Evolutionary conservation across 1,140 invertebrate genomes (phyloP), one percentile per base, ranked within the genome.

Genomic region (Temnothorax nylanderi): DNA sequence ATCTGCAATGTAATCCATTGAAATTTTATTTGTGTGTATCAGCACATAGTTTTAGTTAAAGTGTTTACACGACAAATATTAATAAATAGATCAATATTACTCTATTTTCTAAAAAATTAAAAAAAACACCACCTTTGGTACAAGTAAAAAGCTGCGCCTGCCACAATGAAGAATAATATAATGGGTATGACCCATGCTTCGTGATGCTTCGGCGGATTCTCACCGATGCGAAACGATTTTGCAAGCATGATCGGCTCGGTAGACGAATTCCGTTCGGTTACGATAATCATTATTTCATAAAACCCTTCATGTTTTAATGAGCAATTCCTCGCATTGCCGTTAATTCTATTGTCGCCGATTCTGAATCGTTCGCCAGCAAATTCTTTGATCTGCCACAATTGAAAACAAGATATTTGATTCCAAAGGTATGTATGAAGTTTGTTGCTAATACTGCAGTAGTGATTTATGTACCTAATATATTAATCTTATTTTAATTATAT

Each of bases 271-370:
- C n/a, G 37, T 16, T 87, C 72, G 0, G 4, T 69, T 75, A 91
- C 32, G 3, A 92, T 62, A 16, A 92, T 16, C 16, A 58, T 7
- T 41, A 92, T 71, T 13, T 51, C 74, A 34, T 93, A 94, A 1
- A 34, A 82, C 3, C 87, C 44, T 0, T 81, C 49, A 13, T 84
- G n/a, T 44, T 89, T 82, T 13, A 94, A 85, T 0, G 87, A 71
- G 21, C 91, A 92, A 80, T 93, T 93, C 21, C 16, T 89, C 0
- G 34, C 82, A 41, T 13, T 54, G 4, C 58, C 75, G 26, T 89
- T 85, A 8, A 74, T 6, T 26, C 56, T 21, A 26, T 91, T 51
- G 41, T 93, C 80, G 13, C 93, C 93, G 10, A 93, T 58, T 5
- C 10, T 82, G 26, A 93, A 89, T 47, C 21, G 51, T 44, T 54